Evolutionary conservation across 2,888 invertebrate genomes (phyloP), one percentile per base, ranked within the genome.

Genomic region (Megastigmus dorsalis): DNA sequence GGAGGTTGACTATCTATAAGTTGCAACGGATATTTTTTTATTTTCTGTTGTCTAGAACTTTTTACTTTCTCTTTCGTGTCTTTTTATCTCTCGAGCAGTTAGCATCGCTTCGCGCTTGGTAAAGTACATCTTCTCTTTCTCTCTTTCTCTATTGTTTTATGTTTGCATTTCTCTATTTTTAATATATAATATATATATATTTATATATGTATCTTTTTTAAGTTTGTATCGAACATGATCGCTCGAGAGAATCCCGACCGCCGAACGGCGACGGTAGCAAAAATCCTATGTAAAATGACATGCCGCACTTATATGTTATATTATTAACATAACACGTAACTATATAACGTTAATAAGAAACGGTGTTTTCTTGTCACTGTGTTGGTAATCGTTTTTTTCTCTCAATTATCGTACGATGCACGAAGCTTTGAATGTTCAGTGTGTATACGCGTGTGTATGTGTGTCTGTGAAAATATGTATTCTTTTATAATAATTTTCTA

Each of bases 281-380:
- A 74, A 72, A 59, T 68, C 57, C 54, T 74, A 76, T 79, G 78
- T 75, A 78, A 80, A 80, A 79, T 73, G 76, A 80, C 80, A 78
- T 78, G 74, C 74, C 76, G 77, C 79, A 73, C 76, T 79, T 77
- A 76, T 74, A 54, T 65, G 60, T 78, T 65, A 74, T 28, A 74
- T 41, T 54, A 62, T 50, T 62, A 79, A 79, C 75, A 77, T 77
- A 78, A 80, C 77, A 79, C 66, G 77, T 77, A 76, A 75, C 67
- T 77, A 74, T 60, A 75, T 77, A 77, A 77, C 70, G 55, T 66
- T 73, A 74, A 77, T 78, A 77, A 73, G 77, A 79, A 76, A 75
- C 66, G 74, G 55, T 71, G 60, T 60, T 41, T 50, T 48, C 26
- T 41, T 59, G 38, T 26, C 23, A 23, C 9, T 70, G 20, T 74